A percentile compares a stretch with the other conserved stretches of the same genome.
Conservation (phyloP, 1,140 invertebrate genomes). For the Drosophila kikkawai region DNA sequence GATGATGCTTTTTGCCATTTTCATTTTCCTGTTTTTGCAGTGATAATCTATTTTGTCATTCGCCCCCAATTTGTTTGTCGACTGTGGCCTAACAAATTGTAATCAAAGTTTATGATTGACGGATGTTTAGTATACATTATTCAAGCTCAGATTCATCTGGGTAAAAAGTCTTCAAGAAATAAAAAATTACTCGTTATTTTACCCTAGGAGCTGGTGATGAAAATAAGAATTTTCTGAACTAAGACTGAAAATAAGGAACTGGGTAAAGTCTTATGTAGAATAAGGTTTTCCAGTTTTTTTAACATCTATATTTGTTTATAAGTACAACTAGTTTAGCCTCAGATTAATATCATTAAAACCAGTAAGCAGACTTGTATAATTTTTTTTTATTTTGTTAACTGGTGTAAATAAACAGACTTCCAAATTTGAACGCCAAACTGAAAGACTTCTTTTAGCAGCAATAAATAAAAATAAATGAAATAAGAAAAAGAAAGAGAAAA, state of each 20-base stretch:
- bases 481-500: conserved; percentile 18
- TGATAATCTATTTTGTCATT: conserved; percentile 72
- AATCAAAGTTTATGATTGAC: conserved; percentile 57
- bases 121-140: conserved; percentile 50
- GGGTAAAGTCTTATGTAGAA: too few relatives aligned
- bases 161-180: conserved; percentile 12
- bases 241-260: too few relatives aligned
- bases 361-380: too few relatives aligned
- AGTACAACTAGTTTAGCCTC: too few relatives aligned
- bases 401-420: neutral
- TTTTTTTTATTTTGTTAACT: neutral
- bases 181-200: conserved; percentile 19
- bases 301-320: too few relatives aligned
- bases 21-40: conserved; percentile 39
- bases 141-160: conserved; percentile 23
- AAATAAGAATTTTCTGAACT: too few relatives aligned
- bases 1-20: conserved; percentile 32
- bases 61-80: conserved; percentile 60
- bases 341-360: too few relatives aligned
- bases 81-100: conserved; percentile 44
- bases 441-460: conserved; percentile 2
- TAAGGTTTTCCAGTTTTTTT: too few relatives aligned
- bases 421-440: neutral
- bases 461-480: conserved; percentile 13
- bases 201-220: neutral